Base-by-base conservation (phyloP, 2,113 vertebrate genomes). In the Labrus mixtus region DNA sequence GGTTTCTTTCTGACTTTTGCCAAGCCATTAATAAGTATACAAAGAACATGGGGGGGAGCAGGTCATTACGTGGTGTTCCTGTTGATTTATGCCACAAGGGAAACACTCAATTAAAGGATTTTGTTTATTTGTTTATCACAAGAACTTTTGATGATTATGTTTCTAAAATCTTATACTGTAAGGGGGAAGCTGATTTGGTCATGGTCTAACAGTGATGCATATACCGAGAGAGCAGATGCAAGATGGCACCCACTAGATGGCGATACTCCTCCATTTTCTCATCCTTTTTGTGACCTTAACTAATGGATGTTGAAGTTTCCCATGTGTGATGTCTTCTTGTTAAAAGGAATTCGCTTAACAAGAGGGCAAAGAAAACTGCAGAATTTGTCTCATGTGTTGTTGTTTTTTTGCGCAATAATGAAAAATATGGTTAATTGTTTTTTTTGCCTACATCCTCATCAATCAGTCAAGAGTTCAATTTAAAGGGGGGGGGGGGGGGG, bases 191-290 rank as follows among this genome's bases (percentile, higher is more conserved):
- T 51, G 10, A 17, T 48, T 48, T 46, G 4, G 12, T 46, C 17
- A 48, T 8, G 10, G 16, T 15, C 1, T 6, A 10, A 2, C 15
- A 20, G 8, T n/a, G 0, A 19, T 67, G 29, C 17, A 6, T 64
- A 57, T 15, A 16, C 6, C 65, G 23, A 6, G 57, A 13, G 16
- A 29, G 41, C 58, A 64, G 36, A 13, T 5, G 15, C 7, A 5
- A 41, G 0, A 56, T 58, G 0, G 46, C 15, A 10, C 55, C 82
- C 92, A 85, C 85, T 88, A 93, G 92, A 78, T 87, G 92, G 87
- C 65, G 37, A 0, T 6, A 19, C 36, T 51, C n/a, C 4, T 57
- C 67, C 39, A 77, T 41, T 73, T 56, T 57, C 17, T 39, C 1
- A 3, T 1, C 3, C 22, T 13, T 48, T 5, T 3, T 15, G 56